Conservation (phyloP, 1,140 invertebrate species). For the Lasioglossum baleicum region DNA sequence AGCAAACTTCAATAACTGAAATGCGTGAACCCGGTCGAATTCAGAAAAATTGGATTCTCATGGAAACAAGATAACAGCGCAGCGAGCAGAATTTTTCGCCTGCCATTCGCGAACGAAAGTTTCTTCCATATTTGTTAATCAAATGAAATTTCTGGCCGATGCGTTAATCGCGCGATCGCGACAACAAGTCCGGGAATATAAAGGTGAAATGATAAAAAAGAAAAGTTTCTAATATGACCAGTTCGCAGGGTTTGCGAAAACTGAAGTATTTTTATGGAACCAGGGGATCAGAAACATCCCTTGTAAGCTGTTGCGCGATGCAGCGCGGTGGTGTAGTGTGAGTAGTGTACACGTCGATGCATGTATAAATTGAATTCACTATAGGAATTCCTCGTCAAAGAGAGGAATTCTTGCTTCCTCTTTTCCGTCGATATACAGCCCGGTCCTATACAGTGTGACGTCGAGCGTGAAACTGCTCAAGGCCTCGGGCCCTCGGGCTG, state of each 20-base stretch:
- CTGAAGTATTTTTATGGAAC: constrained; percentile 44
- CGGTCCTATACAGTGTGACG: constrained; percentile 48
- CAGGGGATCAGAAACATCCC: constrained; percentile 34
- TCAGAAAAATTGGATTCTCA: too few relatives aligned
- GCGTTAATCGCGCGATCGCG: background rate
- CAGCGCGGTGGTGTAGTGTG: constrained; percentile 13
- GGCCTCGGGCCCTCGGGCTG: constrained; percentile 17
- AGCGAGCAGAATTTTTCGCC: too few relatives aligned
- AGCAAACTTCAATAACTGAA: too few relatives aligned
- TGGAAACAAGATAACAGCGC: too few relatives aligned
- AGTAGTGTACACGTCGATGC: constrained; percentile 26
- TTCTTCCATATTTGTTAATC: background rate
- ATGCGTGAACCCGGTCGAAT: too few relatives aligned
- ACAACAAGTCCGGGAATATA: background rate
- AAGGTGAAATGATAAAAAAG: constrained; percentile 4
- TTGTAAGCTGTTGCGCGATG: constrained; percentile 23
- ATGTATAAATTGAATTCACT: constrained; percentile 43
- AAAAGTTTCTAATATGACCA: constrained; percentile 39
- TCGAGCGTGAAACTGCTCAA: constrained; percentile 61
- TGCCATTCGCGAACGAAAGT: background rate
- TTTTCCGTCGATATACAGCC: constrained; percentile 45
- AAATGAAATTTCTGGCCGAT: background rate
- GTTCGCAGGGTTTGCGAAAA: constrained; percentile 5
- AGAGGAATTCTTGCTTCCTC: constrained; percentile 64
- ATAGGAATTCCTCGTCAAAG: constrained; percentile 66